Conservation (phyloP, 2,888 invertebrate genomes). For the Allygus modestus region DNA sequence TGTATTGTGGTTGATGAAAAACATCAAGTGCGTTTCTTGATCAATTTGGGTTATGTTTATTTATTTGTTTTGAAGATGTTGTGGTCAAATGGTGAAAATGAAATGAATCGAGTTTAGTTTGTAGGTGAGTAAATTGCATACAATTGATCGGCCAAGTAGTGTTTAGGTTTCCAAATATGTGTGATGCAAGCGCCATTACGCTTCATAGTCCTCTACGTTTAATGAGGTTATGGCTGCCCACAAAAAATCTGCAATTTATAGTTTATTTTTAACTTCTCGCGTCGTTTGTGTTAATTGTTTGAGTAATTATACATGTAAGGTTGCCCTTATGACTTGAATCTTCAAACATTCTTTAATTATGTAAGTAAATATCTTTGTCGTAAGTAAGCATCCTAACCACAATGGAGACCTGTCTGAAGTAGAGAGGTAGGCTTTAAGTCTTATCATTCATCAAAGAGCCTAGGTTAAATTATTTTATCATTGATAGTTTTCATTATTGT, state of each 20-base stretch:
- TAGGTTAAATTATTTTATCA: too few relatives aligned
- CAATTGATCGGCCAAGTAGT: constrained; percentile 1
- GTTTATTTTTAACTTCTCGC: background rate
- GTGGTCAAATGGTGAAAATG: constrained; percentile 1
- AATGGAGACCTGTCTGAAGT: constrained; percentile 57
- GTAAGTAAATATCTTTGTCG: background rate
- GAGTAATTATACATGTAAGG: background rate
- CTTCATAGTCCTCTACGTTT: constrained; percentile 60
- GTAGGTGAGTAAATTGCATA: background rate
- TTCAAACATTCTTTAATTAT: background rate
- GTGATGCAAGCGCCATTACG: constrained; percentile 65
- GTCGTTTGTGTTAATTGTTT: background rate
- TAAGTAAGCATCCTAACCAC: constrained; percentile 56
- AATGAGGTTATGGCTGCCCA: constrained; percentile 65
- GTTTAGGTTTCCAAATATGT: constrained; percentile 41
- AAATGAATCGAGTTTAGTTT: constrained; percentile 1
- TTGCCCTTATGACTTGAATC: background rate
- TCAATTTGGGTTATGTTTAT: constrained; percentile 65
- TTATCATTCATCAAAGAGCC: too few relatives aligned
- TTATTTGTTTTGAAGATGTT: constrained; percentile 59
- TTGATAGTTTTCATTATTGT: too few relatives aligned
- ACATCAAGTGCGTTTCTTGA: constrained; percentile 65
- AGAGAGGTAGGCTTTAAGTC: constrained; percentile 25
- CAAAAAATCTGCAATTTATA: constrained; percentile 32
- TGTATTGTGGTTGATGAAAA: constrained; percentile 64